A percentile compares a stretch with the other conserved stretches of the same genome.
Conservation (phyloP, 2,888 invertebrate genomes). For the Andrena minutula region DNA sequence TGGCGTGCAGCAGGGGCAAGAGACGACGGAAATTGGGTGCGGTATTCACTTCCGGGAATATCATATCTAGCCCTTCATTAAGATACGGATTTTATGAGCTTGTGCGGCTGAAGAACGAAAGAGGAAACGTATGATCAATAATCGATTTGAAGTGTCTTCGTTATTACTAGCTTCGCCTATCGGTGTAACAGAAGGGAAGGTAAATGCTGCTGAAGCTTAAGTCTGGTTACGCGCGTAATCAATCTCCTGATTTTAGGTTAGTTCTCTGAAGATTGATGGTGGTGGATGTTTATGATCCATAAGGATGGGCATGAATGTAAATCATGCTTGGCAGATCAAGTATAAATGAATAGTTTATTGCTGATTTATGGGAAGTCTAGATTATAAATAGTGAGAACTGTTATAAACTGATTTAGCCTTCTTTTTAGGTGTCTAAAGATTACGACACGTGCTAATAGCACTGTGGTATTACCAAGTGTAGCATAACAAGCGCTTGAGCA, state of each 20-base stretch:
- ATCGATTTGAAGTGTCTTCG: neutral
- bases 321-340: conserved; percentile 43
- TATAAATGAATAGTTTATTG: conserved; percentile 24
- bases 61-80: too few relatives aligned
- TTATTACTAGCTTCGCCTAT: neutral
- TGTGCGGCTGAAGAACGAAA: too few relatives aligned
- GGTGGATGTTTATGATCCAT: conserved; percentile 16
- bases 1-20: neutral
- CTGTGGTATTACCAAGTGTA: neutral
- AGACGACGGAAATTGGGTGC: neutral
- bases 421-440: too few relatives aligned
- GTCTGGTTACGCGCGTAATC: conserved; percentile 21
- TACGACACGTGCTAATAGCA: neutral
- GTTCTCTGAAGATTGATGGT: conserved; percentile 41
- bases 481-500: conserved; percentile 1
- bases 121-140: neutral
- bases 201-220: conserved; percentile 8
- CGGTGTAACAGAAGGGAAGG: neutral
- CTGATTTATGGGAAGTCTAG: conserved; percentile 7
- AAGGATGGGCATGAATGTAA: conserved; percentile 22
- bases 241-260: conserved; percentile 29
- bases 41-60: neutral
- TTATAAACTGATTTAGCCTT: too few relatives aligned
- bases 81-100: too few relatives aligned
- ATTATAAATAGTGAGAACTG: conserved; percentile 18